These are phyloP conservation scores for Drosophila gunungcola DNA, from an alignment of 1,140 invertebrate species.

Conservation along the genomic window DNA sequence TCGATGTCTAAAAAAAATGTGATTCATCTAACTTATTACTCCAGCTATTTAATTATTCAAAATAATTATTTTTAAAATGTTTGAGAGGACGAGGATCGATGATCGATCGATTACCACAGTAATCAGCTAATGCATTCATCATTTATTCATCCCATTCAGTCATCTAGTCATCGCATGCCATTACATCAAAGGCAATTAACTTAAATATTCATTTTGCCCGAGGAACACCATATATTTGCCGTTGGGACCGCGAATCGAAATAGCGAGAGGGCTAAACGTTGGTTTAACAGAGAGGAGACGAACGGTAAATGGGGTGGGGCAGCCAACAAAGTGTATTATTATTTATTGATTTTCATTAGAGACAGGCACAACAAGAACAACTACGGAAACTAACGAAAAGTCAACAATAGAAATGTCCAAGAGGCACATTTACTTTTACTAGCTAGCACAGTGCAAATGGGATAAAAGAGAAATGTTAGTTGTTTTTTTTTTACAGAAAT, in stretches of 20 bases:
- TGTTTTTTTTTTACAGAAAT: too few relatives aligned
- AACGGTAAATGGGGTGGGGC: conserved; percentile 6
- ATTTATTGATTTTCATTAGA: conserved; percentile 76
- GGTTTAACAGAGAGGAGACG: background rate
- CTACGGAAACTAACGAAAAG: conserved; percentile 30
- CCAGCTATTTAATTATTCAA: background rate
- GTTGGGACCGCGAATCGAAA: conserved; percentile 15
- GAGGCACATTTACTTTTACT: conserved; percentile 56
- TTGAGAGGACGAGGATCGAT: background rate
- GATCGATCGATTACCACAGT: conserved; percentile 3
- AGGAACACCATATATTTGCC: conserved; percentile 23
- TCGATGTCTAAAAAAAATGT: too few relatives aligned
- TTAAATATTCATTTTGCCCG: conserved; percentile 40
- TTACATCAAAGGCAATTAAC: conserved; percentile 36
- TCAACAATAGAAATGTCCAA: conserved; percentile 24
- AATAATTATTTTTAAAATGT: background rate
- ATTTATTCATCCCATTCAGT: background rate
- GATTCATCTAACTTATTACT: too few relatives aligned
- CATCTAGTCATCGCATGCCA: conserved; percentile 15
- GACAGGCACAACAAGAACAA: conserved; percentile 18
- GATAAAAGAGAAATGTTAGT: background rate
- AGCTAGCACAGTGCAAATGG: background rate
- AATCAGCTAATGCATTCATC: conserved; percentile 8
- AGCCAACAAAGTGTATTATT: conserved; percentile 75
- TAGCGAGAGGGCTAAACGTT: background rate